These are phyloP conservation scores for Corbicula japonica DNA, from an alignment of 2,888 invertebrate genomes.

Conservation along the genomic window DNA sequence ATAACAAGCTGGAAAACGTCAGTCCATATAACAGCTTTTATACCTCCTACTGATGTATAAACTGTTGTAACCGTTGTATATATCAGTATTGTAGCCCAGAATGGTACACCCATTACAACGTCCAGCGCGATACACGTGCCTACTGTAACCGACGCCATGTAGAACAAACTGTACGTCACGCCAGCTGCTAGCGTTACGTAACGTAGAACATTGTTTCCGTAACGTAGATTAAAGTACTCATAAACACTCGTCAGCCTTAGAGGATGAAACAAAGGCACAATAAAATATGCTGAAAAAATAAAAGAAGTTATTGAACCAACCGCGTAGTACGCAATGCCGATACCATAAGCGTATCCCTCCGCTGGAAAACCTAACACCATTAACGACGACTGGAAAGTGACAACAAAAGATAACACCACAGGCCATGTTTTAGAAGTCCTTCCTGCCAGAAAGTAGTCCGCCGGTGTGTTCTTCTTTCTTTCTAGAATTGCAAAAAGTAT, in stretches of 20 bases:
- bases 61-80: constrained; percentile 17
- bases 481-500: constrained; percentile 16
- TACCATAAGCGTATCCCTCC: constrained; percentile 14
- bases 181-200: constrained; percentile 1
- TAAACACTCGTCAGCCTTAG: constrained; percentile 17
- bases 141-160: constrained; percentile 18
- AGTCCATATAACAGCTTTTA: constrained; percentile 38
- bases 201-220: constrained; percentile 15
- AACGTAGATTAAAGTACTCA: constrained; percentile 9
- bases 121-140: constrained; percentile 27
- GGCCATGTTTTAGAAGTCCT: constrained; percentile 19
- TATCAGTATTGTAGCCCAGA: constrained; percentile 16
- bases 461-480: not conserved
- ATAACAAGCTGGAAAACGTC: constrained; percentile 30
- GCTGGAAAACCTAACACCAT: constrained; percentile 25
- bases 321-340: not conserved
- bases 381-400: constrained; percentile 31
- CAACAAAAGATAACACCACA: constrained; percentile 25
- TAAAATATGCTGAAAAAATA: constrained; percentile 10
- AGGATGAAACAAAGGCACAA: constrained; percentile 5
- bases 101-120: constrained; percentile 20
- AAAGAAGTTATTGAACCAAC: too few species aligned
- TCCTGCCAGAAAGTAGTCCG: constrained; percentile 30
- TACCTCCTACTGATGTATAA: constrained; percentile 34
- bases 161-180: constrained; percentile 4